These are phyloP conservation scores for Parnassius mnemosyne DNA, from an alignment of 2,888 invertebrate species.

Conservation along the genomic window DNA sequence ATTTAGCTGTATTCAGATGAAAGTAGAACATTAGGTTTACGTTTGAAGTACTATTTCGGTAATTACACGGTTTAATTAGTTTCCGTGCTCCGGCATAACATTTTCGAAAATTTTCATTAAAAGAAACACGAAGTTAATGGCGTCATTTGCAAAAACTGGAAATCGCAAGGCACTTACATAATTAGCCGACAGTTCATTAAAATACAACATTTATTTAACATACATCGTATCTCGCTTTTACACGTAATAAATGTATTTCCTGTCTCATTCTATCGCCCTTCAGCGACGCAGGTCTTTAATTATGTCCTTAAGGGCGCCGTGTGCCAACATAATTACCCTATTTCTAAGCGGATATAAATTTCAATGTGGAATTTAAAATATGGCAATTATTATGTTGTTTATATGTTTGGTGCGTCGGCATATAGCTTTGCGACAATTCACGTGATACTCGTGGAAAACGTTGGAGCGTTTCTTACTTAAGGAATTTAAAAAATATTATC, in stretches of 20 bases:
- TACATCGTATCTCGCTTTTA: conserved; percentile 7
- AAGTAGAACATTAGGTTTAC: neutral
- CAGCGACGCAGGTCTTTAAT: conserved; percentile 33
- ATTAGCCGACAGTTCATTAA: conserved; percentile 23
- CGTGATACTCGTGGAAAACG: neutral
- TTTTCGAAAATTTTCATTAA: conserved; percentile 8
- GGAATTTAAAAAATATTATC: neutral
- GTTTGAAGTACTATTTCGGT: conserved; percentile 2
- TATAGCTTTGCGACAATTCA: conserved; percentile 1
- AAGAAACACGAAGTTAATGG: conserved; percentile 12
- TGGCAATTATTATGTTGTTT: conserved; percentile 25
- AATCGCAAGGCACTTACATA: conserved; percentile 21
- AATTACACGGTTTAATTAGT: conserved; percentile 18
- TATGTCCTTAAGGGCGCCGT: conserved; percentile 36
- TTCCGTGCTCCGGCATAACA: conserved; percentile 1
- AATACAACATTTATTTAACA: conserved; percentile 24
- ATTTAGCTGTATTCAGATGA: neutral
- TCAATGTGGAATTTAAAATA: conserved; percentile 32
- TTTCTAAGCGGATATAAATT: conserved; percentile 39
- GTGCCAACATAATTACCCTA: conserved; percentile 36
- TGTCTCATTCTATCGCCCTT: conserved; percentile 33
- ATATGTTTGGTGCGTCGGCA: conserved; percentile 4
- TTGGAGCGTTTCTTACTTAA: neutral
- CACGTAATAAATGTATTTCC: neutral
- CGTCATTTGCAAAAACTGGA: conserved; percentile 16